A percentile compares a stretch with the other conserved stretches of the same genome.
Evolutionary conservation across 2,113 vertebrate genomes (phyloP).

Genomic region (Mastomys coucha): DNA sequence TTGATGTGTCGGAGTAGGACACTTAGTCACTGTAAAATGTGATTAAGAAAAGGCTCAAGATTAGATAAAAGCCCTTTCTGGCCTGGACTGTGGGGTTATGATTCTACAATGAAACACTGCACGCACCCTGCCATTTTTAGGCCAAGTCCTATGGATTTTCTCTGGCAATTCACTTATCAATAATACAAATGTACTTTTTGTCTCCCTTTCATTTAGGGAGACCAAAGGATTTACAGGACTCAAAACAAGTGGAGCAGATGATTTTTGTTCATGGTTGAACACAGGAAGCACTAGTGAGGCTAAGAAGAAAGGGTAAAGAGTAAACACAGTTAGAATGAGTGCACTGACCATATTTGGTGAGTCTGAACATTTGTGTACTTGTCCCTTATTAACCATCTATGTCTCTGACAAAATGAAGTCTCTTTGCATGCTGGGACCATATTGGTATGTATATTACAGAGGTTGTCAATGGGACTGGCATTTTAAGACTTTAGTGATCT

Average conservation of each 20-base stretch:
- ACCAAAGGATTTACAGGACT: neutral
- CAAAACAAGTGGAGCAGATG: conserved; percentile 22
- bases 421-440: neutral
- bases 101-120: neutral
- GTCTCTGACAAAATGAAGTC: neutral
- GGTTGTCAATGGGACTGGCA: neutral
- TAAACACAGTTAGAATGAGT: neutral
- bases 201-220: conserved; percentile 20
- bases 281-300: neutral
- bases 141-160: neutral
- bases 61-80: neutral
- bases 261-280: neutral
- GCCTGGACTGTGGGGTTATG: neutral
- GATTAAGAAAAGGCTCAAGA: conserved; percentile 49
- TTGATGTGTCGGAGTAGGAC: conserved; percentile 5
- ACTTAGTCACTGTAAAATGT: conserved; percentile 44
- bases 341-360: neutral
- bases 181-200: conserved; percentile 43
- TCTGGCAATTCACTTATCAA: neutral
- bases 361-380: neutral
- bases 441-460: too few relatives aligned
- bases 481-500: neutral
- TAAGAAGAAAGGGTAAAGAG: neutral
- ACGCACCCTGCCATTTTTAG: neutral
- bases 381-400: neutral